These are phyloP conservation scores for Drosophila limbata DNA, from an alignment of 2,888 invertebrate species.

Conservation along the genomic window DNA sequence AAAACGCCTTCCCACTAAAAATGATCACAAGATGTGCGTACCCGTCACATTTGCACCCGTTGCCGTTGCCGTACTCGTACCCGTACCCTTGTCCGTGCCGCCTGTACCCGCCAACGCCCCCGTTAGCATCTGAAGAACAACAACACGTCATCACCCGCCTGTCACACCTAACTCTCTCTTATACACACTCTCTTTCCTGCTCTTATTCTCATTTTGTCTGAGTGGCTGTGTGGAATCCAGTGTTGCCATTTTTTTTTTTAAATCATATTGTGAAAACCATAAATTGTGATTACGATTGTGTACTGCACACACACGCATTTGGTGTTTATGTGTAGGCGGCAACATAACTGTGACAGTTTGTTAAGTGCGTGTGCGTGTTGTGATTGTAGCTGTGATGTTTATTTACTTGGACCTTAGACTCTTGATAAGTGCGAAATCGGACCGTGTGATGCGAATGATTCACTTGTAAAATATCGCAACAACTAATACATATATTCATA, in stretches of 20 bases:
- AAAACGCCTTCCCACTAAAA: slow-evolving; percentile 11
- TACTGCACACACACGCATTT: slow-evolving; percentile 18
- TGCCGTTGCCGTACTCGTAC: no score
- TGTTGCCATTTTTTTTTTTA: slow-evolving; percentile 36
- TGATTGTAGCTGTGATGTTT: slow-evolving; percentile 29
- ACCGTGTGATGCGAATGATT: slow-evolving; percentile 56
- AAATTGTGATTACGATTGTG: slow-evolving; percentile 50
- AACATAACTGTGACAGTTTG: slow-evolving; percentile 6
- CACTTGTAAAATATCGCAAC: slow-evolving; percentile 45
- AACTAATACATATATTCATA: slow-evolving; percentile 3
- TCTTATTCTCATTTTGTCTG: neutral
- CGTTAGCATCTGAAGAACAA: slow-evolving; percentile 35
- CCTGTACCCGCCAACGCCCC: neutral
- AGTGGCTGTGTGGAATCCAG: slow-evolving; percentile 9
- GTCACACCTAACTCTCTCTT: slow-evolving; percentile 24
- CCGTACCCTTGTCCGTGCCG: neutral
- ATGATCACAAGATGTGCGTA: slow-evolving; percentile 48
- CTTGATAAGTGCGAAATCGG: slow-evolving; percentile 46
- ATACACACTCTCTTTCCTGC: slow-evolving; percentile 1
- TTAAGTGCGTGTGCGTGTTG: slow-evolving; percentile 13
- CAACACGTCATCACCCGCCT: slow-evolving; percentile 22
- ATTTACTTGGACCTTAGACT: slow-evolving; percentile 64
- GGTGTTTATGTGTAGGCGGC: slow-evolving; percentile 46
- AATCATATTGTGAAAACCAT: slow-evolving; percentile 39
- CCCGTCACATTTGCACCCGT: neutral